Conservation (phyloP, 2,797 vertebrate species). For the Galagoides demidoff region DNA sequence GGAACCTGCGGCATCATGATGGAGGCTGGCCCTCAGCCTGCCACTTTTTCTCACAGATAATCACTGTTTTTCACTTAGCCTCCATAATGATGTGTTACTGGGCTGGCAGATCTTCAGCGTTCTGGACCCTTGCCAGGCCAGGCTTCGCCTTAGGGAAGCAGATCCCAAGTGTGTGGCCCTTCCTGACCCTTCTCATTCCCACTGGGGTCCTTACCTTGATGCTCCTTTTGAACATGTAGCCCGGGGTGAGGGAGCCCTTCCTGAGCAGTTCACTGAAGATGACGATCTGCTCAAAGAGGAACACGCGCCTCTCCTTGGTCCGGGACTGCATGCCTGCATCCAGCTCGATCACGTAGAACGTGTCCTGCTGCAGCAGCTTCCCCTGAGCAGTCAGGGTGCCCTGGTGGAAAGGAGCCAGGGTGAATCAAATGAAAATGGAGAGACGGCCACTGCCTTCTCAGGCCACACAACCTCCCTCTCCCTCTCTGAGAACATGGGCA, state of each 20-base stretch:
- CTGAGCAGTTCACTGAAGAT: slow-evolving; percentile 98
- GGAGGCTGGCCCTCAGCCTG: neutral
- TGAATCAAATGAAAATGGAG: neutral
- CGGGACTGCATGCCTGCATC: slow-evolving; percentile 95
- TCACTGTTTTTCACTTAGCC: neutral
- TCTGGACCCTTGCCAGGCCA: neutral
- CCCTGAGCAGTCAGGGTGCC: slow-evolving; percentile 97
- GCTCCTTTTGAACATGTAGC: slow-evolving; percentile 98
- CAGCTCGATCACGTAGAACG: slow-evolving; percentile 97
- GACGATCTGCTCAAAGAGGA: slow-evolving; percentile 99
- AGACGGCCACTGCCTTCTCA: neutral
- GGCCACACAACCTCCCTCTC: neutral
- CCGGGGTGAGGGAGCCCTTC: slow-evolving; percentile 95
- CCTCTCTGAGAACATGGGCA: neutral
- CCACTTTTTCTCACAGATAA: neutral
- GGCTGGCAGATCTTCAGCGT: neutral
- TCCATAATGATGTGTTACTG: neutral
- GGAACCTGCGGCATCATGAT: too few species aligned
- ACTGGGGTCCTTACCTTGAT: slow-evolving; percentile 93
- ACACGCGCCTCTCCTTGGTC: slow-evolving; percentile 97
- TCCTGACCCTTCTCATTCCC: neutral
- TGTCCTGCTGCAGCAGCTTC: slow-evolving; percentile 98
- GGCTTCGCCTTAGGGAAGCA: neutral
- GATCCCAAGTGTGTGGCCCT: neutral
- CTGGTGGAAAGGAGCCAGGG: slow-evolving; percentile 82